Conservation (phyloP, 1,140 invertebrate genomes). For the Solenopsis invicta region DNA sequence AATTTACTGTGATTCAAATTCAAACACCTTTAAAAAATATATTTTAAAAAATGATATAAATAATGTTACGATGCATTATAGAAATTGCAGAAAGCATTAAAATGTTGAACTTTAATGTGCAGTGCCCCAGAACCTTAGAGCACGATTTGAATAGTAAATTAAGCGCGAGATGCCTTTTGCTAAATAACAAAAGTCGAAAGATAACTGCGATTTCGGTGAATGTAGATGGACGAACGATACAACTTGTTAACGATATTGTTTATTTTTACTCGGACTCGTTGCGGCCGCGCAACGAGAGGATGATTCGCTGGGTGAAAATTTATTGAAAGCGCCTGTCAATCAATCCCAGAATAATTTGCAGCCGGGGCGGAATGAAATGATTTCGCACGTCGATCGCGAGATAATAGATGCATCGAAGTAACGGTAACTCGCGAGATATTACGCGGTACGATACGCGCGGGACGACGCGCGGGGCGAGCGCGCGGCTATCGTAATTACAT, state of each 20-base stretch:
- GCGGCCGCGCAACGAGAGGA: constrained; percentile 17
- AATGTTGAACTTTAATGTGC: not conserved
- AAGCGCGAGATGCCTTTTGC: not conserved
- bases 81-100: not conserved
- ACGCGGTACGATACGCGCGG: constrained; percentile 23
- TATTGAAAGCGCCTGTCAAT: constrained; percentile 69
- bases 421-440: constrained; percentile 53
- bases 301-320: constrained; percentile 55
- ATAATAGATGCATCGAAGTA: constrained; percentile 63
- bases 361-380: constrained; percentile 63
- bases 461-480: constrained; percentile 18
- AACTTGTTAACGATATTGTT: constrained; percentile 34
- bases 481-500: constrained; percentile 61
- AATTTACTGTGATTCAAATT: too few relatives aligned
- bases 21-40: not conserved
- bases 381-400: constrained; percentile 62
- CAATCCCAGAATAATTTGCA: constrained; percentile 67
- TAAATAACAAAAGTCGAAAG: not conserved
- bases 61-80: not conserved
- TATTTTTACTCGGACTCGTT: not conserved
- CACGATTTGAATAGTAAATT: constrained; percentile 4
- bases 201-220: constrained; percentile 14
- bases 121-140: not conserved
- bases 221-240: constrained; percentile 5
- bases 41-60: not conserved